These are phyloP conservation scores for Calameuta filiformis DNA, from an alignment of 2,888 invertebrate species.

Conservation along the genomic window DNA sequence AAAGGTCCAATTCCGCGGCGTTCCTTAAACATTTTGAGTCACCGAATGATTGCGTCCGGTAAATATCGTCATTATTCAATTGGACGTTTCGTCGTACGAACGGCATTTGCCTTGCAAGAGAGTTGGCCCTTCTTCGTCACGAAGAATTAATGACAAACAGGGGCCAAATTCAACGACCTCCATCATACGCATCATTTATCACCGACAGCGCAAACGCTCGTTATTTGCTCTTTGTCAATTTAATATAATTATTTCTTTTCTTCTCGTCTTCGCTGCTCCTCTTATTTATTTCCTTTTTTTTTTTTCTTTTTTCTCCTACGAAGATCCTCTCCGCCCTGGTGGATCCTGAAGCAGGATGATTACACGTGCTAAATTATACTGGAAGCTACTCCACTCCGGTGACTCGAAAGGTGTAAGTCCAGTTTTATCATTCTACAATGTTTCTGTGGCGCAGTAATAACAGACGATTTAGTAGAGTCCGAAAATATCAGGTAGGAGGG, in stretches of 20 bases:
- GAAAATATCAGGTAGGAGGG: not conserved
- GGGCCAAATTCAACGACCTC: not conserved
- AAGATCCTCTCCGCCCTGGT: not conserved
- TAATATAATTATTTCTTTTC: not conserved
- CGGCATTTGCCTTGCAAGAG: constrained; percentile 11
- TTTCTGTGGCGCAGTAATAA: not conserved
- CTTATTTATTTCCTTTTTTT: not conserved
- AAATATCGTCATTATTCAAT: constrained; percentile 25
- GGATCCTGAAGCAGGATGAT: constrained; percentile 37
- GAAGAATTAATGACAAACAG: not conserved
- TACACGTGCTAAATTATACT: constrained; percentile 51
- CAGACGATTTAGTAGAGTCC: not conserved
- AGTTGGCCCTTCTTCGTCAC: not conserved
- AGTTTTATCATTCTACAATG: not conserved
- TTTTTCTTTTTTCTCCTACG: not conserved
- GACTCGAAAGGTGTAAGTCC: constrained; percentile 55
- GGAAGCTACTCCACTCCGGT: constrained; percentile 49
- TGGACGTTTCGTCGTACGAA: constrained; percentile 16
- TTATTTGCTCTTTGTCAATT: not conserved
- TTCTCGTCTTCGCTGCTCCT: too few species aligned
- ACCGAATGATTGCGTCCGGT: constrained; percentile 19
- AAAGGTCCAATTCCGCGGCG: not conserved
- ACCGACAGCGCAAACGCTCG: not conserved
- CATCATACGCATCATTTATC: too few species aligned
- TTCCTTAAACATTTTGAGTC: constrained; percentile 31